A percentile compares a stretch with the other conserved stretches of the same genome.
These are phyloP conservation scores for Drosophila rellima DNA, from an alignment of 2,888 invertebrate genomes.

Conservation along the genomic window DNA sequence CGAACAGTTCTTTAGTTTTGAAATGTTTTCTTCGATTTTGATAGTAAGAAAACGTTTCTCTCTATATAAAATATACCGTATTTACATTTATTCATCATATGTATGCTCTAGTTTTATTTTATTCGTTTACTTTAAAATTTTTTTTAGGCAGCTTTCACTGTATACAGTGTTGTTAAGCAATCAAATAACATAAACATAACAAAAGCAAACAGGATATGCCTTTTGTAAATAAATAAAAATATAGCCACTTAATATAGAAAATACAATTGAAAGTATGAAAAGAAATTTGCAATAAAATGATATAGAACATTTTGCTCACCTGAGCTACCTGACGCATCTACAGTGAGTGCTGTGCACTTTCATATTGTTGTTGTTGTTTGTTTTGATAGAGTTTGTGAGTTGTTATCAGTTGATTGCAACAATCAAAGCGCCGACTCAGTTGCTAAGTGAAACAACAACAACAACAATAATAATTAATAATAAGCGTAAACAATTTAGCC, in stretches of 20 bases:
- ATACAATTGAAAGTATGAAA: neutral
- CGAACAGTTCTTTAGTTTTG: neutral
- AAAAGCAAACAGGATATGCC: constrained; percentile 2
- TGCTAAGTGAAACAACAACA: constrained; percentile 13
- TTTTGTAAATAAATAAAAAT: constrained; percentile 3
- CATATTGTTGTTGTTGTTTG: constrained; percentile 10
- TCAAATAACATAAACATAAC: constrained; percentile 1
- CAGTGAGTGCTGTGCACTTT: constrained; percentile 10
- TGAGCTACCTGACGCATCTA: constrained; percentile 19
- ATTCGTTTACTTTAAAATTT: too few species aligned
- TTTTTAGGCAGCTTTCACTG: too few species aligned
- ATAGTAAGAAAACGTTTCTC: neutral
- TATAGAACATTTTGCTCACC: neutral
- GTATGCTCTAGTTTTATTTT: neutral
- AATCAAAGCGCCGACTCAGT: constrained; percentile 35
- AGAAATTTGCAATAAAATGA: neutral
- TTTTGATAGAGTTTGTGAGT: constrained; percentile 30
- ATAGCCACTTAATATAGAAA: neutral
- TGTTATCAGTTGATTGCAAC: constrained; percentile 68
- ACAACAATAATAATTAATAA: constrained; percentile 24
- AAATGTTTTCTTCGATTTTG: too few species aligned
- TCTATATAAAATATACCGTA: neutral
- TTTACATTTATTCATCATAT: too few species aligned
- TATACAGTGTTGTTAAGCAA: neutral
- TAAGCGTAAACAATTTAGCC: constrained; percentile 48